Base-by-base conservation (phyloP, 2,888 invertebrate species). In the Melinaea menophilus region DNA sequence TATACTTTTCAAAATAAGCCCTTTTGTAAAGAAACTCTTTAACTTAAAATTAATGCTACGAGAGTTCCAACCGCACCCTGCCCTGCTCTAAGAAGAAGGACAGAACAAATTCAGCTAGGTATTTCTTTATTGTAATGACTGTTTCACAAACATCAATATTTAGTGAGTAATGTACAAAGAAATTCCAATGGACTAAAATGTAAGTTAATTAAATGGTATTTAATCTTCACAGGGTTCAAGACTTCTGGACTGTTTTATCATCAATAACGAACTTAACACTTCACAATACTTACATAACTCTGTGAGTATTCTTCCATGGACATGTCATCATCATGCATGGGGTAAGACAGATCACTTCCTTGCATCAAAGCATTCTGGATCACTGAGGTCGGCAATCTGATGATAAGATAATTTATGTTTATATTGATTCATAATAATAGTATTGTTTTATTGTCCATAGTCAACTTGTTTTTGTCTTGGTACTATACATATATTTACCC, bases 401-500 rank as follows among this genome's bases (percentile, higher is more conserved):
- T 34, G 37, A 22, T 34, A 45, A 12, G 2, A 9, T 13, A 9
- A 45, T 11, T 31, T 56, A 45, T 34, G n/a, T 46, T 33, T 62
- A 51, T 35, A 46, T 48, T 35, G 4, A 35, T 46, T 1, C 5
- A n/a, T 47, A 5, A n/a, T 45, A 3, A 57, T 45, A 13, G 3
- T 2, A 12, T 46, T 34, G 58, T 7, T 33, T 13, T 9, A 41
- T 41, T 3, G 11, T 9, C 3, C 0, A 41, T 9, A 9, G 41
- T 41, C 41, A 0, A 7, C 7, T 37, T 37, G 4, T 5, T 5
- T 37, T 37, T 37, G 37, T 4, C 37, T 37, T 22, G 7, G 37
- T 37, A 37, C 37, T 37, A 37, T 5, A 37, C 4, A 55, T 93
- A 22, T 84, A 93, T 95, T 82, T 93, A 95, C 81, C 96, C 92